These are phyloP conservation scores for Pterois miles DNA, from an alignment of 2,797 vertebrate genomes.

Conservation along the genomic window DNA sequence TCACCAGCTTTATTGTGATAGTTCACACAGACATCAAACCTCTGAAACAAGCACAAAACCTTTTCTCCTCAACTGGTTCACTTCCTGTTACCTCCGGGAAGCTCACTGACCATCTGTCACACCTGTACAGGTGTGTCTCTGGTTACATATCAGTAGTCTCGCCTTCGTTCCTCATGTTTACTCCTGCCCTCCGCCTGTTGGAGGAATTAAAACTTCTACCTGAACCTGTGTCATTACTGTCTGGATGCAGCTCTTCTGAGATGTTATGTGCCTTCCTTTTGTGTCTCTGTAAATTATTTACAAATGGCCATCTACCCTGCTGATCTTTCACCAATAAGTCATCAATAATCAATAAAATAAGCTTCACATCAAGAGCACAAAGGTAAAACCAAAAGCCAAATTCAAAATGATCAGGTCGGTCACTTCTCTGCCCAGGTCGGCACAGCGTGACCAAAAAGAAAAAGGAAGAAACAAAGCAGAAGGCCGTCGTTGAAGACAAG, in stretches of 20 bases:
- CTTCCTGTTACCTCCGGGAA: not conserved
- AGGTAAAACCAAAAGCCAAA: constrained; percentile 60
- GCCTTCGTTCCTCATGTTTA: not conserved
- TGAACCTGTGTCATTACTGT: not conserved
- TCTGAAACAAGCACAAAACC: constrained; percentile 9
- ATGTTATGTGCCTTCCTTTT: constrained; percentile 19
- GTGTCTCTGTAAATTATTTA: constrained; percentile 66
- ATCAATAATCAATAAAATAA: constrained; percentile 64
- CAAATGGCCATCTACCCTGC: constrained; percentile 47
- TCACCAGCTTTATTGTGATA: constrained; percentile 75
- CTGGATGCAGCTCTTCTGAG: constrained; percentile 21
- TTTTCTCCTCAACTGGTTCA: not conserved
- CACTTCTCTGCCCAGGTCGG: constrained; percentile 24
- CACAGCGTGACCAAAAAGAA: not conserved
- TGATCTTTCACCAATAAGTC: constrained; percentile 28
- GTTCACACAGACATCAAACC: constrained; percentile 60
- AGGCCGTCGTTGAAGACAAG: not conserved
- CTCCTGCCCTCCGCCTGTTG: not conserved
- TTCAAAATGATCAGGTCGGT: constrained; percentile 31
- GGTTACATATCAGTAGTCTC: constrained; percentile 38
- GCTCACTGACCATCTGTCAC: not conserved
- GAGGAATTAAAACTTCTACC: constrained; percentile 23
- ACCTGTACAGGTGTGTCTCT: not conserved
- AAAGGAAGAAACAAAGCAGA: not conserved
- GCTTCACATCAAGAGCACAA: constrained; percentile 63